A percentile compares a stretch with the other conserved stretches of the same genome.
phyloP scores from a whole-genome alignment of 2,888 invertebrate species.

The Brachynemurus nebulosus region DNA sequence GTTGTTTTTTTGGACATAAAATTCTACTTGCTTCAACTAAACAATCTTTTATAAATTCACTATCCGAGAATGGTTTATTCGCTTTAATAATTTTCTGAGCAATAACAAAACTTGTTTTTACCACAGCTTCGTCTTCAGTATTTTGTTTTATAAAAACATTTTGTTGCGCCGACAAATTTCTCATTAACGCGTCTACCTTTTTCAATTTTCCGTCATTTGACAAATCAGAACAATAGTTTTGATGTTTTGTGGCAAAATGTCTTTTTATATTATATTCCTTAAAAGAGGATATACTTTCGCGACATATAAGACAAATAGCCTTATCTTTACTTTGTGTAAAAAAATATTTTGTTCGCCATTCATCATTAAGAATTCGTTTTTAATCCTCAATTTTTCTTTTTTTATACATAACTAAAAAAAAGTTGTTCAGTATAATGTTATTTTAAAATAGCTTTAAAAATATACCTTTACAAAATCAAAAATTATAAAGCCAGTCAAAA shows the following conservation, averaged over 20 bases:
- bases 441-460: neutral
- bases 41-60: slow-evolving; percentile 14
- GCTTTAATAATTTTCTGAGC: slow-evolving; percentile 14
- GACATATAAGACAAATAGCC: neutral
- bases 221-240: slow-evolving; percentile 10
- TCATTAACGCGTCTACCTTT: slow-evolving; percentile 9
- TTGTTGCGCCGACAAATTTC: slow-evolving; percentile 9
- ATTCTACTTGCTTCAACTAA: slow-evolving; percentile 12
- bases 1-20: slow-evolving; percentile 16
- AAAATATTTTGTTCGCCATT: neutral
- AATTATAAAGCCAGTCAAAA: no score
- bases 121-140: slow-evolving; percentile 11
- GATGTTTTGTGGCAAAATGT: slow-evolving; percentile 8
- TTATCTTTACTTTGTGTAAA: slow-evolving; percentile 3
- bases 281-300: neutral
- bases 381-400: slow-evolving; percentile 2
- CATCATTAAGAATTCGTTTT: neutral
- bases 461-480: neutral
- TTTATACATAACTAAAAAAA: neutral
- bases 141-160: slow-evolving; percentile 9
- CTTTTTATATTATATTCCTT: slow-evolving; percentile 1
- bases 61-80: slow-evolving; percentile 11
- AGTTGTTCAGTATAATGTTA: neutral
- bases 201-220: no score
- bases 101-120: slow-evolving; percentile 14